Evolutionary conservation across 2,888 invertebrate genomes (phyloP), one percentile per base, ranked within the genome.

Genomic region (Oscheius sp.): DNA sequence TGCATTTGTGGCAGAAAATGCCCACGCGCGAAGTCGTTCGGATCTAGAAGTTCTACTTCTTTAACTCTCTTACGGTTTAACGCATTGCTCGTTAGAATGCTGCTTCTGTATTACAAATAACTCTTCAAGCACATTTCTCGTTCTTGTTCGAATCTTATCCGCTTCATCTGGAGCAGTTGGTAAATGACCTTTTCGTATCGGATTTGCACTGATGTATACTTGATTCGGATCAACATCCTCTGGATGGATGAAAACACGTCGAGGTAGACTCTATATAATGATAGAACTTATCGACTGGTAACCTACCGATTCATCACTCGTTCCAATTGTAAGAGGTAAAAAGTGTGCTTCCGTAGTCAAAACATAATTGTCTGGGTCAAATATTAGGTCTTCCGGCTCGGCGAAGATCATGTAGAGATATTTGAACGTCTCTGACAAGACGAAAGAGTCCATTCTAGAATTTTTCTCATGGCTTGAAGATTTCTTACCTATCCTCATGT

Each of bases 391-490:
- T n/a, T 63, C 69, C 2, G 73, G 91, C 79, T 95, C 92, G 36
- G 94, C 91, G 87, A 97, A 98, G 67, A 98, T 88, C 86, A 98
- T 90, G 87, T 91, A 98, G 9, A 98, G 89, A 87, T 98, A 98
- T 87, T 98, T 98, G 85, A 98, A 93, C 0, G 97, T 98, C 89
- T 98, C 97, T 0, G 97, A 93, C 1, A 98, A 89, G 0, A 98
- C 94, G 88, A 94, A 98, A 0, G 96, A 96, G 87, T 98, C 97
- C 95, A 98, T 95, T 74, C 95, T 91, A 80, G 38, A 83, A 68
- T 36, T 4, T 8, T 28, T 20, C 20, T 17, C 8, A 17, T 61
- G 6, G 8, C 2, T 62, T 63, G 12, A 33, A 45, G 4, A 20
- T 12, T 6, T 56, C 67, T 83, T 76, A 89, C 89, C 89, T 87